Base-by-base conservation (phyloP, 2,113 vertebrate genomes). In the Otolemur garnettii region DNA sequence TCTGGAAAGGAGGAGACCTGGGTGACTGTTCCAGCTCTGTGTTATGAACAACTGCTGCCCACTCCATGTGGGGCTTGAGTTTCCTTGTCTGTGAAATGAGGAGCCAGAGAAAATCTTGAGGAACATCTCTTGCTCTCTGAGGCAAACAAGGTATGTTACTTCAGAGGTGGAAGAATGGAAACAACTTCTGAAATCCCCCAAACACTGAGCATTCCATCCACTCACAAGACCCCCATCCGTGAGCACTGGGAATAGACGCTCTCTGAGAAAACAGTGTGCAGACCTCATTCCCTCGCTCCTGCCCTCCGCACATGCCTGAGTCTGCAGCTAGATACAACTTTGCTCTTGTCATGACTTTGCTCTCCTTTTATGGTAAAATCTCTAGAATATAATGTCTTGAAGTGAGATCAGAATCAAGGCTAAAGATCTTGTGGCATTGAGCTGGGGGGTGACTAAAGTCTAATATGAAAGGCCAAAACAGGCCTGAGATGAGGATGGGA, bases 281-380 rank as follows among this genome's bases (percentile, higher is more conserved):
- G 62, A 71, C 64, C 35, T 62, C 89, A 68, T 45, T 30, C 9
- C 0, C 77, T 53, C 83, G 42, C 13, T 35, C n/a, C 0, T 0
- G 71, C 68, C 93, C 30, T 45, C 50, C 35, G 57, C 24, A 3
- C 30, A 45, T 0, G 0, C 18, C 93, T 77, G 38, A 90, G 45
- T 87, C 18, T 35, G 7, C 24, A 4, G 72, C 80, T 93, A 45
- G 33, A n/a, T 12, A 85, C 62, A 91, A 5, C 21, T 74, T 97
- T 89, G 71, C 30, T 57, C 1, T 45, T 77, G 59, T 4, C 38
- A 59, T 57, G 64, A 68, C 22, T 77, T 69, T 21, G 68, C 60
- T 84, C 38, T 45, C 7, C 7, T 57, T 74, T 60, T 72, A 11
- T 59, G 33, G 10, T 81, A 88, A 33, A 53, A 90, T 90, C 42